These are phyloP conservation scores for Aulostomus chinensis DNA, from an alignment of 2,797 vertebrate species.

Conservation along the genomic window DNA sequence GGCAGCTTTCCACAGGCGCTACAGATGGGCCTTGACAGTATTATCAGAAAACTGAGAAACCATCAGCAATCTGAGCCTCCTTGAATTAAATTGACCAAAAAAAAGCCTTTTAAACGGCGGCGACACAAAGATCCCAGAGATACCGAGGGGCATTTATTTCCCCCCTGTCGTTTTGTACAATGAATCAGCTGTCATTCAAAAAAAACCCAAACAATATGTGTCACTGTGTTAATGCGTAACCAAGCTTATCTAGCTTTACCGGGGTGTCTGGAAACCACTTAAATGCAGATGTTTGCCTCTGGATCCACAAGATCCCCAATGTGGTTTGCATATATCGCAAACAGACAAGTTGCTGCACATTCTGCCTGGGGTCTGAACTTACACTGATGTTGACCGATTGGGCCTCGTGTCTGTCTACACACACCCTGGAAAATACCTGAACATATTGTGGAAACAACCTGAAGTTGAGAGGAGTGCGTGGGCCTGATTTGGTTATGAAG, in stretches of 20 bases:
- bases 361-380: constrained; percentile 44
- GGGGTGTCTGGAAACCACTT: constrained; percentile 31
- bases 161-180: constrained; percentile 3
- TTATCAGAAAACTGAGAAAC: constrained; percentile 9
- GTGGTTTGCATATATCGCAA: constrained; percentile 35
- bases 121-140: no score
- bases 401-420: constrained; percentile 37
- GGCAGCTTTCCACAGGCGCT: no score
- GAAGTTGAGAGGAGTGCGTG: no score
- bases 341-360: constrained; percentile 55
- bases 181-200: no score
- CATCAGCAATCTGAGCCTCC: constrained; percentile 36
- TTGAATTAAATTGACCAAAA: constrained; percentile 36
- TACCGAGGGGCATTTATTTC: no score
- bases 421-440: constrained; percentile 34
- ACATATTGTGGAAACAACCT: no score
- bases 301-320: constrained; percentile 8
- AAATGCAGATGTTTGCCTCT: constrained; percentile 11
- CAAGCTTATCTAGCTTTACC: no score
- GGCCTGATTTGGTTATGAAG: no score
- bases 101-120: no score
- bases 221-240: neutral
- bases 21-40: no score
- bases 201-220: no score
- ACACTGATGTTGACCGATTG: no score